These are phyloP conservation scores for Acestrorhynchus altus DNA, from an alignment of 2,797 vertebrate genomes.

Conservation along the genomic window DNA sequence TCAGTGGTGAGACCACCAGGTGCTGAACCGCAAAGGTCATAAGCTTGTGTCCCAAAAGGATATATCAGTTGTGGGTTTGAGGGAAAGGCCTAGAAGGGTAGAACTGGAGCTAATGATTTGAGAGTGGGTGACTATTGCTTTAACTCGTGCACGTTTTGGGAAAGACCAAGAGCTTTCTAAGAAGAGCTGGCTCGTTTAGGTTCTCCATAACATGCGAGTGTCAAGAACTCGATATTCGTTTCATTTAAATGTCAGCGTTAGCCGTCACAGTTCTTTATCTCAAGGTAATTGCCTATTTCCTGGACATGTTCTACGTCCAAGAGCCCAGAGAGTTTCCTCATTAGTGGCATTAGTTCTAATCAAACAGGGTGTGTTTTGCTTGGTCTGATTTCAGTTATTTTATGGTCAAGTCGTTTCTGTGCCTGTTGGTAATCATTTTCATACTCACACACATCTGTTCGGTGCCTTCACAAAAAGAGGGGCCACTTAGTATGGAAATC, in stretches of 20 bases:
- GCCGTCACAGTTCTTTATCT: not conserved
- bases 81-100: not conserved
- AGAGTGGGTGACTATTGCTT: not conserved
- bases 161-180: not conserved
- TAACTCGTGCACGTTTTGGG: not conserved
- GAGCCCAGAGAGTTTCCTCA: not conserved
- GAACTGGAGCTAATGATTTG: not conserved
- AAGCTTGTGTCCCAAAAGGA: slow-evolving; percentile 15
- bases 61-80: not conserved
- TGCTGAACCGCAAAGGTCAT: slow-evolving; percentile 25
- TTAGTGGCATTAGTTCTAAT: slow-evolving; percentile 29
- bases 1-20: slow-evolving; percentile 30
- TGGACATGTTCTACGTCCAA: not conserved
- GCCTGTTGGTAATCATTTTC: slow-evolving; percentile 28
- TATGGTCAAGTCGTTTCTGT: not conserved
- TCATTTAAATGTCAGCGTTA: not conserved
- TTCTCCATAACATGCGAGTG: not conserved
- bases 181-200: not conserved
- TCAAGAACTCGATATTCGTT: not conserved
- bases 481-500: not conserved
- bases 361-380: slow-evolving; percentile 29
- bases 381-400: not conserved
- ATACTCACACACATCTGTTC: slow-evolving; percentile 7
- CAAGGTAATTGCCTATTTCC: slow-evolving; percentile 8
- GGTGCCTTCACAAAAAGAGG: not conserved